Percentiles rank a stretch among this genome's conserved stretches.
Conservation (phyloP, 2,797 vertebrate genomes). For the Chrysocyon brachyurus region DNA sequence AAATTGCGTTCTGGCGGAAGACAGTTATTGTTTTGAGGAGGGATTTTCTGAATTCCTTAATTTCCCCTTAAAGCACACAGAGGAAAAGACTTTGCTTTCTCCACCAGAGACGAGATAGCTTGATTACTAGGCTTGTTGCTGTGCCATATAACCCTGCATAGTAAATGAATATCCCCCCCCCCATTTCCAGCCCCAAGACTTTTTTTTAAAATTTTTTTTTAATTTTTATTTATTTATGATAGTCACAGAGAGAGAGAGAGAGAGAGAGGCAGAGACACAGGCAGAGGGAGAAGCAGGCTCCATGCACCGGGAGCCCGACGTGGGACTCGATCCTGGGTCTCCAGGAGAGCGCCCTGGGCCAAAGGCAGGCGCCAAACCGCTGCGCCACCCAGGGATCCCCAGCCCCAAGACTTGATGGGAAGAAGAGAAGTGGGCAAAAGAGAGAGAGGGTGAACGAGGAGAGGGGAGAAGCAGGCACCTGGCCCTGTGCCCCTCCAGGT, state of each 20-base stretch:
- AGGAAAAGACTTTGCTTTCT: slow-evolving; percentile 60
- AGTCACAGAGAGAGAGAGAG: too few species aligned
- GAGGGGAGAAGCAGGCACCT: not conserved
- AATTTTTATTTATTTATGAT: too few species aligned
- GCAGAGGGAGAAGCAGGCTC: too few species aligned
- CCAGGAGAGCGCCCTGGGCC: too few species aligned
- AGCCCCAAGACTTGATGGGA: not conserved
- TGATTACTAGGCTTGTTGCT: not conserved
- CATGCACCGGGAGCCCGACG: too few species aligned
- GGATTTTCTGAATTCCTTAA: slow-evolving; percentile 73
- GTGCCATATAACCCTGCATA: not conserved
- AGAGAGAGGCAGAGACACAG: too few species aligned
- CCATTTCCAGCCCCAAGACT: not conserved
- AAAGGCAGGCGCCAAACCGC: too few species aligned
- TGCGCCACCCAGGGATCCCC: too few species aligned
- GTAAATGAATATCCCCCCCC: not conserved
- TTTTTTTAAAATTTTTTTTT: too few species aligned
- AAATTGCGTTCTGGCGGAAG: not conserved
- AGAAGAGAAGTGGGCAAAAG: not conserved
- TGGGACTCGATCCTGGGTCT: too few species aligned
- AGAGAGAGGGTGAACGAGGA: not conserved
- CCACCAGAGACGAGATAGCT: slow-evolving; percentile 12
- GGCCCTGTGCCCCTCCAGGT: not conserved
- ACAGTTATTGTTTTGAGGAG: slow-evolving; percentile 73
- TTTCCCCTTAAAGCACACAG: slow-evolving; percentile 76